Evolutionary conservation across 1,140 invertebrate genomes (phyloP).

Genomic region (Wiebesia pumilae): DNA sequence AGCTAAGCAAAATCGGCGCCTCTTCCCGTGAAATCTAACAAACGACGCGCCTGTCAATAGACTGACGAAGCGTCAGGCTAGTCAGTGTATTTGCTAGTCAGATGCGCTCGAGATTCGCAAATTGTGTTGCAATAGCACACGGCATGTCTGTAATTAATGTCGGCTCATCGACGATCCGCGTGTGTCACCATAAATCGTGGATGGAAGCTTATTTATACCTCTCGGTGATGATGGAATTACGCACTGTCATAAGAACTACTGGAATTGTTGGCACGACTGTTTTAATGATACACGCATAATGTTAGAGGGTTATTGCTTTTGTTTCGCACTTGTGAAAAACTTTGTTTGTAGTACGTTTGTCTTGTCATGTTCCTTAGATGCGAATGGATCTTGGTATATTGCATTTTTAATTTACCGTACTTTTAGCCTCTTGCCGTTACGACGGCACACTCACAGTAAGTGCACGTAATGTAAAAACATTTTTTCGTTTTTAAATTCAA

Average conservation of each 20-base stretch:
- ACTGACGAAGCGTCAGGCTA: not conserved
- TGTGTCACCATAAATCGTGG: not conserved
- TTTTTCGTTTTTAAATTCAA: too few relatives aligned
- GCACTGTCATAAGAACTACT: not conserved
- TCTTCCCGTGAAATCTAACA: not conserved
- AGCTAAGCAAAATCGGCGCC: not conserved
- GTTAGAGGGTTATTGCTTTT: not conserved
- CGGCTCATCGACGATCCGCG: not conserved
- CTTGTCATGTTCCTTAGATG: not conserved
- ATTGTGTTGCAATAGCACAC: not conserved
- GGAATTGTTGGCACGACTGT: not conserved
- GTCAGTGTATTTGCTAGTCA: not conserved
- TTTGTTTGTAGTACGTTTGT: not conserved
- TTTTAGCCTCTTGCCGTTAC: too few relatives aligned
- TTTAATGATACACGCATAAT: not conserved
- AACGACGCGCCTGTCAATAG: constrained; percentile 3
- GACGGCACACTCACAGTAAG: too few relatives aligned
- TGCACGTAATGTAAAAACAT: not conserved
- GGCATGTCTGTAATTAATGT: constrained; percentile 7
- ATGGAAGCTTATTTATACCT: constrained; percentile 19
- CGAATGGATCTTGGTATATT: too few relatives aligned
- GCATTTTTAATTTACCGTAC: too few relatives aligned
- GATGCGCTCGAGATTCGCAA: not conserved
- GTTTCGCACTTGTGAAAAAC: not conserved
- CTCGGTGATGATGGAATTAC: not conserved